Evolutionary conservation across 2,113 vertebrate genomes (phyloP), one percentile per base, ranked within the genome.

Genomic region (Pipa parva): DNA sequence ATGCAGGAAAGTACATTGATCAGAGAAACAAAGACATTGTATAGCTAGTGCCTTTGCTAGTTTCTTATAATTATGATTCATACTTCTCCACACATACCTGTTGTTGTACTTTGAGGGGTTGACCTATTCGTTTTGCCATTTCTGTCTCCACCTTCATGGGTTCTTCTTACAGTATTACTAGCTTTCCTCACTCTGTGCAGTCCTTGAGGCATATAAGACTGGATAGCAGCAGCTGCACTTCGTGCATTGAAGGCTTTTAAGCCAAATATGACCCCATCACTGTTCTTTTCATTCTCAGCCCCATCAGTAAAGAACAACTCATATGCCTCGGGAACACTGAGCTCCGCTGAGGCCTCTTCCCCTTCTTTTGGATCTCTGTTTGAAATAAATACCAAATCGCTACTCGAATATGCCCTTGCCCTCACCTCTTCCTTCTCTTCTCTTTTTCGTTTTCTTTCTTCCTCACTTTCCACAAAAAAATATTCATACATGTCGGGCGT

Each of bases 401-500:
- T 51, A 25, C 61, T 78, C 77, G 76, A 4, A 57, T 17, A 0
- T 77, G 74, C 33, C 72, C 75, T 1, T 79, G 60, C n/a, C 22
- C 28, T 10, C 12, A 79, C 83, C 63, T 55, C 76, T 1, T 81
- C 87, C 18, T 36, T 87, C 84, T 0, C 77, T 80, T 46, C 80
- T 77, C 1, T 0, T n/a, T n/a, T n/a, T 42, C 17, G 74, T 58
- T 49, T 24, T 29, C 31, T 27, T 15, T 26, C 68, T 65, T 45
- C n/a, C 5, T 58, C 4, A 9, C 28, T 83, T 0, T 92, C 90
- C 0, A 76, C 65, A 63, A 95, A 94, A 65, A 98, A 93, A 61
- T 91, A 81, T n/a, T 97, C 93, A 0, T 95, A 98, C 3, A 85
- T 84, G 7, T 97, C 94, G 0, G 93, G 92, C 71, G 87, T 90